Evolutionary conservation across 2,888 invertebrate genomes (phyloP).

Genomic region (Ethmia dodecea): DNA sequence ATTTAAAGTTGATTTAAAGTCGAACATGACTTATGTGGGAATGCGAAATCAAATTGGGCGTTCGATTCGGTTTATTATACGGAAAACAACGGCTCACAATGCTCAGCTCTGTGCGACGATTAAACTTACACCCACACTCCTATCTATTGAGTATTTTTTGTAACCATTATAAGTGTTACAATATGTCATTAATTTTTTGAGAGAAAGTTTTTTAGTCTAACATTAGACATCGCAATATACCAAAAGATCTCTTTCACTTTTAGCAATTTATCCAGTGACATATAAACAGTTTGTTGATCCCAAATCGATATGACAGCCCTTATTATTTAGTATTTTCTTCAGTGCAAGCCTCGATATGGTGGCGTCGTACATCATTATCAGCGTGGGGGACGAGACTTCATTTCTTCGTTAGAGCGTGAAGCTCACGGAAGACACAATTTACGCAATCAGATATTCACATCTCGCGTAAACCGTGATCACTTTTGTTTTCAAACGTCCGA

Average conservation of each 20-base stretch:
- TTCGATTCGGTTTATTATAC: too few species aligned
- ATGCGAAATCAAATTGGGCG: not conserved
- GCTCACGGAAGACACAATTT: conserved; percentile 20
- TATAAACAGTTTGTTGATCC: conserved; percentile 10
- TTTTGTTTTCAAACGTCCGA: conserved; percentile 60
- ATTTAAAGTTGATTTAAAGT: conserved; percentile 28
- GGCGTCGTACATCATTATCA: conserved; percentile 18
- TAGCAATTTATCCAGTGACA: conserved; percentile 22
- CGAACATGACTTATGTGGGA: conserved; percentile 7
- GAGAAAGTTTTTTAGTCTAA: conserved; percentile 22
- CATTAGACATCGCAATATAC: conserved; percentile 5
- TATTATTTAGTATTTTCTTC: conserved; percentile 16
- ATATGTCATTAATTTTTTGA: conserved; percentile 5
- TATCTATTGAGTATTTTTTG: too few species aligned
- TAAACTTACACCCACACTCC: too few species aligned
- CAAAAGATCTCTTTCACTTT: conserved; percentile 28
- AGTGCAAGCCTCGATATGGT: too few species aligned
- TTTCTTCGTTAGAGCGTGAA: conserved; percentile 12
- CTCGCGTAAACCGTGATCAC: conserved; percentile 55
- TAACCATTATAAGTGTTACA: conserved; percentile 1
- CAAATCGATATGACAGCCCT: conserved; percentile 18
- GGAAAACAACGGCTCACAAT: not conserved
- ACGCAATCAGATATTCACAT: conserved; percentile 36
- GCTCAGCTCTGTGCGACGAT: too few species aligned
- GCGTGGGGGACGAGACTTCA: conserved; percentile 27